A percentile compares a stretch with the other conserved stretches of the same genome.
These are phyloP conservation scores for Diploscapter pachys DNA, from an alignment of 1,140 invertebrate genomes.

Conservation along the genomic window DNA sequence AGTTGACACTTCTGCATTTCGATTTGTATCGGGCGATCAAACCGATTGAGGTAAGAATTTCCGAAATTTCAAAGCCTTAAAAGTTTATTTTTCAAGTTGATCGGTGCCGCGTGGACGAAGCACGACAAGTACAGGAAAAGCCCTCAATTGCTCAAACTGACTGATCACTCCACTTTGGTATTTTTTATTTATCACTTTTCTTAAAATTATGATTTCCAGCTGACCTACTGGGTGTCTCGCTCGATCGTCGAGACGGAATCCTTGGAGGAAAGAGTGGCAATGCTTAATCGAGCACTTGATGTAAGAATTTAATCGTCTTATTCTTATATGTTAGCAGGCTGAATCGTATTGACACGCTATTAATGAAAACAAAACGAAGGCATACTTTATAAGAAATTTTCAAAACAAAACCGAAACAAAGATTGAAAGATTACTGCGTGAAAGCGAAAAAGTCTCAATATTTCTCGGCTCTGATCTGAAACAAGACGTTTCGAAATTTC, in stretches of 20 bases:
- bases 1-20: constrained; percentile 82
- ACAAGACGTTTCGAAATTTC: too few species aligned
- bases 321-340: too few species aligned
- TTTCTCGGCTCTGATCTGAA: too few species aligned
- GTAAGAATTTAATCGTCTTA: neutral
- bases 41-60: constrained; percentile 70
- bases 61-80: neutral
- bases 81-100: constrained; percentile 67
- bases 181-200: constrained; percentile 41
- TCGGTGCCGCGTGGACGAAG: constrained; percentile 93
- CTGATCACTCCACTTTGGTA: constrained; percentile 93
- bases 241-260: constrained; percentile 95
- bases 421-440: too few species aligned
- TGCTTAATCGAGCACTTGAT: constrained; percentile 84
- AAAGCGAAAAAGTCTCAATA: too few species aligned
- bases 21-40: constrained; percentile 91
- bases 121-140: constrained; percentile 87
- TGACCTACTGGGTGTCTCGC: constrained; percentile 91
- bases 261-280: constrained; percentile 87
- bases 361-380: too few species aligned
- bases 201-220: constrained; percentile 64
- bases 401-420: too few species aligned
- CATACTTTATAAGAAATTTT: too few species aligned
- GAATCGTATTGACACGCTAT: too few species aligned
- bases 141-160: constrained; percentile 90